phyloP scores from a whole-genome alignment of 2,113 vertebrate species.

The Narcine bancroftii region DNA sequence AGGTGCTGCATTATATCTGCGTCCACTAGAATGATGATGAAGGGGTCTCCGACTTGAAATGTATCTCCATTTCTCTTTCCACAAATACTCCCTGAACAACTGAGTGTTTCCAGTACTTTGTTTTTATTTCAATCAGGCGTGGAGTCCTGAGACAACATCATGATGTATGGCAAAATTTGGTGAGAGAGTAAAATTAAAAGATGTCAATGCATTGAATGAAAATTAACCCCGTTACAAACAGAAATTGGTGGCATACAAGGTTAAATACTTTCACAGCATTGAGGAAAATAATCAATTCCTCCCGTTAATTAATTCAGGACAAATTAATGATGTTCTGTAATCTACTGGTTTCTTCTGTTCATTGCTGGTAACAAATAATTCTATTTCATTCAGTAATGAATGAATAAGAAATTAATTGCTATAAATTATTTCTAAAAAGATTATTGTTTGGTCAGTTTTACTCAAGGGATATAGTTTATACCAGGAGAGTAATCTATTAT shows the following conservation, averaged over 20 bases:
- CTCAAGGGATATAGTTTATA: neutral
- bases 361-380: neutral
- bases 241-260: neutral
- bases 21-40: too few relatives aligned
- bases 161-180: neutral
- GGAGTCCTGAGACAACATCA: too few relatives aligned
- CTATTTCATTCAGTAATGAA: neutral
- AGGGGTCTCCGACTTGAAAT: too few relatives aligned
- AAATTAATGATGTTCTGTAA: constrained; percentile 17
- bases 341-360: neutral
- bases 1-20: too few relatives aligned
- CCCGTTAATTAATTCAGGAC: constrained; percentile 11
- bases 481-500: constrained; percentile 15
- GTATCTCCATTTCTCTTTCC: too few relatives aligned
- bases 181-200: neutral
- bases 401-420: constrained; percentile 29
- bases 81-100: too few relatives aligned
- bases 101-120: too few relatives aligned
- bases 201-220: neutral
- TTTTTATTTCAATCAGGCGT: too few relatives aligned
- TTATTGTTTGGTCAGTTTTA: neutral
- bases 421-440: constrained; percentile 27
- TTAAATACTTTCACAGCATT: constrained; percentile 28
- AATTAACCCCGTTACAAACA: neutral
- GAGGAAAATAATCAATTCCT: constrained; percentile 22